These are phyloP conservation scores for Polydesmus complanatus DNA, from an alignment of 2,888 invertebrate genomes.

Conservation along the genomic window DNA sequence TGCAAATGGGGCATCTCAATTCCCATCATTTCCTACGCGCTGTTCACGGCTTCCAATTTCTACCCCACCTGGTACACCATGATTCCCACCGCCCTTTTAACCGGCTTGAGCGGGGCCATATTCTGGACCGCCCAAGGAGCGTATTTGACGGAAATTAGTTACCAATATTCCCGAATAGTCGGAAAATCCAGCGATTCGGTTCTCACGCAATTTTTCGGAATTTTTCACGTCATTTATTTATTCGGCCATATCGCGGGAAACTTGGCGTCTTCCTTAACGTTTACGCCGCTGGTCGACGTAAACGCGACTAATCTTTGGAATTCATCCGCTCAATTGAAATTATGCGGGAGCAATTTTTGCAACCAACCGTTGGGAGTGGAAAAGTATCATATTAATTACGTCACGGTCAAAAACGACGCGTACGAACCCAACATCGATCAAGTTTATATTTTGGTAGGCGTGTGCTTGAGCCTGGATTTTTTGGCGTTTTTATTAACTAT, in stretches of 20 bases:
- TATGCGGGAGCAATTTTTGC: constrained; percentile 13
- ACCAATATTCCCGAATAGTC: constrained; percentile 3
- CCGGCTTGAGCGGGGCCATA: too few species aligned
- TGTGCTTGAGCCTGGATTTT: too few species aligned
- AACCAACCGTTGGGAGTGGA: too few species aligned
- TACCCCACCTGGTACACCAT: too few species aligned
- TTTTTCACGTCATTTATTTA: constrained; percentile 14
- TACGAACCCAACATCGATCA: too few species aligned
- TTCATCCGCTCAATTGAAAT: neutral
- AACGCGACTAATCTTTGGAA: too few species aligned
- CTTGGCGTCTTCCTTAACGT: constrained; percentile 15
- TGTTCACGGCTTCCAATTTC: too few species aligned
- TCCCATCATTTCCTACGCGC: too few species aligned
- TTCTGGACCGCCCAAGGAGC: constrained; percentile 99
- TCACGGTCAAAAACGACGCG: too few species aligned
- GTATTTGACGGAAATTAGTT: constrained; percentile 8
- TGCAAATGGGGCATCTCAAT: constrained; percentile 99
- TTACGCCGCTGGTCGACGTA: too few species aligned
- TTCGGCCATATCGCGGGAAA: constrained; percentile 16
- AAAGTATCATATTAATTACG: neutral
- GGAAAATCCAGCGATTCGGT: neutral
- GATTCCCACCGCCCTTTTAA: constrained; percentile 42
- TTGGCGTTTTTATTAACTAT: too few species aligned
- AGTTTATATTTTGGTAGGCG: too few species aligned
- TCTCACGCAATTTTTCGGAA: constrained; percentile 14